Evolutionary conservation across 2,113 vertebrate genomes (phyloP), one percentile per base, ranked within the genome.

Genomic region (Archocentrus centrarchus): DNA sequence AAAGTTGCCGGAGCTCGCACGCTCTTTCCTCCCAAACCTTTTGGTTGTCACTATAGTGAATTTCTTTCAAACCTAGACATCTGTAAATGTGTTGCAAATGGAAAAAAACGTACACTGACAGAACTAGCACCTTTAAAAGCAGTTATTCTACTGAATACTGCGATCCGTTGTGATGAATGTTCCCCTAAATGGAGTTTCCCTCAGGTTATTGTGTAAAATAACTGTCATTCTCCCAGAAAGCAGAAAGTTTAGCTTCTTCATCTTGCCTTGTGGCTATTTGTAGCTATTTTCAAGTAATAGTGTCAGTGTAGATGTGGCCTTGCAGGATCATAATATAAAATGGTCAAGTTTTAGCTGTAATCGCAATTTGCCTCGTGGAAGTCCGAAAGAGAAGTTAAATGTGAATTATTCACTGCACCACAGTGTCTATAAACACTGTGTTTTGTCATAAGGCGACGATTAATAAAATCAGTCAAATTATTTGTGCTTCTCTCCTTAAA

Each of bases 211-310:
- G 75, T 50, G 41, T 87, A 80, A 79, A 75, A 82, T 41, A 88
- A 88, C 75, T 80, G 77, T 83, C 61, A 61, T 62, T 37, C 39
- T 77, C 80, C 79, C 68, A 57, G 30, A 79, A 87, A 85, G 87
- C 63, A 57, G 64, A 79, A 87, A 86, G 83, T 75, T 78, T 24
- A 59, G 77, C 80, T 11, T 73, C 79, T 82, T 75, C 35, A 17
- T 81, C 32, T 92, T 93, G 94, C 93, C 93, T 95, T 94, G 92
- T 83, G 82, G 60, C 27, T 86, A 75, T 68, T 80, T 39, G 37
- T 20, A 82, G 30, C 39, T 75, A 47, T 83, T 86, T 80, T 53
- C 27, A 22, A 80, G 44, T 73, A 73, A 77, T 73, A 73, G 27
- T 73, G 53, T 55, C 53, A 35, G 27, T 55, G 75, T 58, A 63